A percentile compares a stretch with the other conserved stretches of the same genome.
phyloP scores from a whole-genome alignment of 2,888 invertebrate genomes.

The Hirudinaria manillensis region DNA sequence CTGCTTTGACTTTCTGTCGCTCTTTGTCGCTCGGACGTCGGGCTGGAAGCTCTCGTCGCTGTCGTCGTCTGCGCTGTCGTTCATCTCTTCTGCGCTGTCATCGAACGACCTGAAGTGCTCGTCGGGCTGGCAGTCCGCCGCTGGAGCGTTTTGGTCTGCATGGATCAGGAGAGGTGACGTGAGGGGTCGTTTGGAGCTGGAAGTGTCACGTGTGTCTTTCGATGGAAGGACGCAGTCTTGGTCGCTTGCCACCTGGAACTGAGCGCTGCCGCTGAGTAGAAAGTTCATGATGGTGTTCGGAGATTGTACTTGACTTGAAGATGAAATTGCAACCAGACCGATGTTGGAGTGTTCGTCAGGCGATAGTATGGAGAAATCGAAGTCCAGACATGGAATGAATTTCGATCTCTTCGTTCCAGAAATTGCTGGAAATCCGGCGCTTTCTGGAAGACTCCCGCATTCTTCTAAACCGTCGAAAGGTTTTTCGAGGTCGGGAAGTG shows the following conservation, averaged over 20 bases:
- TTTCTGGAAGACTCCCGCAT: not conserved
- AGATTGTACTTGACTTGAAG: slow-evolving; percentile 1
- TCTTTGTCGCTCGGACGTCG: not conserved
- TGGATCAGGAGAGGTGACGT: not conserved
- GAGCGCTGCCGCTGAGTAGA: slow-evolving; percentile 14
- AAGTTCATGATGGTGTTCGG: slow-evolving; percentile 18
- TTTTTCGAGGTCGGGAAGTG: slow-evolving; percentile 28
- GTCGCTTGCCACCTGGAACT: not conserved
- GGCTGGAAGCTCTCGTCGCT: slow-evolving; percentile 31
- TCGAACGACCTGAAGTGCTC: not conserved
- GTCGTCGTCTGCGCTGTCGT: slow-evolving; percentile 13
- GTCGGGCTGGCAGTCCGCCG: not conserved
- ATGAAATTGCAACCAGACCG: not conserved
- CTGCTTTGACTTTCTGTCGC: slow-evolving; percentile 14
- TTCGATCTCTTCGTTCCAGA: slow-evolving; percentile 2
- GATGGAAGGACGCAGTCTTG: not conserved
- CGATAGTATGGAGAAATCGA: slow-evolving; percentile 13
- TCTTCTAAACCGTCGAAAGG: slow-evolving; percentile 9
- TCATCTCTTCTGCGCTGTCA: slow-evolving; percentile 4
- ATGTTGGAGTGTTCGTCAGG: slow-evolving; percentile 22
- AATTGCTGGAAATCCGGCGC: not conserved
- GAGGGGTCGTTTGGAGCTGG: not conserved
- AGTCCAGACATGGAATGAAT: slow-evolving; percentile 3
- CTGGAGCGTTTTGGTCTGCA: not conserved
- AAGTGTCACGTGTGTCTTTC: not conserved